A percentile compares a stretch with the other conserved stretches of the same genome.
phyloP scores from a whole-genome alignment of 2,888 invertebrate species.

The Apantesis nais region DNA sequence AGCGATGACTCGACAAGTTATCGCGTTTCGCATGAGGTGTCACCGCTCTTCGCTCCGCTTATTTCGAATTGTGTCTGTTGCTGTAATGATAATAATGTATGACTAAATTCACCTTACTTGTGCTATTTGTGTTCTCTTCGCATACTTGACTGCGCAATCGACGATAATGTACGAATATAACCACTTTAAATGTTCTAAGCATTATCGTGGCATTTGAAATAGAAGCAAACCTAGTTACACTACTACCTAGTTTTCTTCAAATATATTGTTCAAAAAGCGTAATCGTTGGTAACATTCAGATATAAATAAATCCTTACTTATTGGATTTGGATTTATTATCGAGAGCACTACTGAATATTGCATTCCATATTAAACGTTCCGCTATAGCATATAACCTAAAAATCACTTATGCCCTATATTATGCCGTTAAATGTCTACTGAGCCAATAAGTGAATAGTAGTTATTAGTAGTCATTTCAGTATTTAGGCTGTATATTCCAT shows the following conservation, averaged over 20 bases:
- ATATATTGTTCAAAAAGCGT: not conserved
- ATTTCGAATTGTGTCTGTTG: conserved; percentile 53
- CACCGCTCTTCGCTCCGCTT: conserved; percentile 58
- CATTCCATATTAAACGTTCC: not conserved
- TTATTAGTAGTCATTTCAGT: not conserved
- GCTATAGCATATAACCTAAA: not conserved
- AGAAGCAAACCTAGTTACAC: not conserved
- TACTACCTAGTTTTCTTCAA: too few relatives aligned
- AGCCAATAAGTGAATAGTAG: not conserved
- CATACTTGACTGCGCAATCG: conserved; percentile 29
- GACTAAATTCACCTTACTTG: conserved; percentile 32
- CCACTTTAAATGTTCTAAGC: not conserved
- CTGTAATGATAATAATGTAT: conserved; percentile 43
- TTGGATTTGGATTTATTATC: not conserved
- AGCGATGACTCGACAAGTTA: conserved; percentile 55
- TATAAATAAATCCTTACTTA: not conserved
- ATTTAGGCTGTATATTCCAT: not conserved
- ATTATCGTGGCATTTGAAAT: conserved; percentile 4
- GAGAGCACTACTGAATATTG: not conserved
- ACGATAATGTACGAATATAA: conserved; percentile 16
- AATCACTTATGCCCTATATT: not conserved
- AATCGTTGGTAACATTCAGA: not conserved
- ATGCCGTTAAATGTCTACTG: not conserved
- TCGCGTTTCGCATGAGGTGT: conserved; percentile 64
- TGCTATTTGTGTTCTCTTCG: conserved; percentile 30